Conservation (phyloP, 1,140 invertebrate species). For the Anthonomus grandis region DNA sequence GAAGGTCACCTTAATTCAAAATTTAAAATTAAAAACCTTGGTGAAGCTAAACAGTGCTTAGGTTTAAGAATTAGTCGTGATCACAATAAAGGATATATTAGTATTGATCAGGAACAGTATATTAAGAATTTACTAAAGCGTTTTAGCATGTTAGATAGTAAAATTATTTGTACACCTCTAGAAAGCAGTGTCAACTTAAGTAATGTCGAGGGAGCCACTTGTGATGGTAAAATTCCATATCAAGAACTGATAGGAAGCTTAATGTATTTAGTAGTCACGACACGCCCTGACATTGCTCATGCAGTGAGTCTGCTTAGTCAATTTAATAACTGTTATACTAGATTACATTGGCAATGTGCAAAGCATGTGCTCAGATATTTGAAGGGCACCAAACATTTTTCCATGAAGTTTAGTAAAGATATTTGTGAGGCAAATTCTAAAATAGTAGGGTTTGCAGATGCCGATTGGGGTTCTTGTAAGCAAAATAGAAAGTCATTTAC, state of each 20-base stretch:
- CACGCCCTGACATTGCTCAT: constrained; percentile 51
- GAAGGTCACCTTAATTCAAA: constrained; percentile 22
- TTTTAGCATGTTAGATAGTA: constrained; percentile 28
- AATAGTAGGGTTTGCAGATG: constrained; percentile 38
- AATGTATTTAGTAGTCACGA: constrained; percentile 48
- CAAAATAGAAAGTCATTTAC: constrained; percentile 38
- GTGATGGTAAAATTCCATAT: constrained; percentile 33
- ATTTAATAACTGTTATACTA: constrained; percentile 40
- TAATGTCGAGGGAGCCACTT: not conserved
- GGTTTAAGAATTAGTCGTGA: constrained; percentile 34
- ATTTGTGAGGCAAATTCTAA: too few relatives aligned
- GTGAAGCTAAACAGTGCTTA: constrained; percentile 35
- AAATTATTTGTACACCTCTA: constrained; percentile 26
- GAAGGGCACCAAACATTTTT: constrained; percentile 40
- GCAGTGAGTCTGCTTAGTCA: constrained; percentile 46
- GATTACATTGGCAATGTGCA: constrained; percentile 44
- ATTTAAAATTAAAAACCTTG: constrained; percentile 39
- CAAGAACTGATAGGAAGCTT: constrained; percentile 47
- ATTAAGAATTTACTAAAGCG: constrained; percentile 25
- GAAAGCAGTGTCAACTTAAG: constrained; percentile 28
- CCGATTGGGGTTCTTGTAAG: constrained; percentile 25
- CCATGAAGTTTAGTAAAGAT: constrained; percentile 15
- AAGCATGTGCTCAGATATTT: constrained; percentile 50
- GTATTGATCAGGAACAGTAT: constrained; percentile 30
- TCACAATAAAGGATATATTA: constrained; percentile 19